Base-by-base conservation (phyloP, 2,113 vertebrate genomes). In the Corythaixoides concolor region DNA sequence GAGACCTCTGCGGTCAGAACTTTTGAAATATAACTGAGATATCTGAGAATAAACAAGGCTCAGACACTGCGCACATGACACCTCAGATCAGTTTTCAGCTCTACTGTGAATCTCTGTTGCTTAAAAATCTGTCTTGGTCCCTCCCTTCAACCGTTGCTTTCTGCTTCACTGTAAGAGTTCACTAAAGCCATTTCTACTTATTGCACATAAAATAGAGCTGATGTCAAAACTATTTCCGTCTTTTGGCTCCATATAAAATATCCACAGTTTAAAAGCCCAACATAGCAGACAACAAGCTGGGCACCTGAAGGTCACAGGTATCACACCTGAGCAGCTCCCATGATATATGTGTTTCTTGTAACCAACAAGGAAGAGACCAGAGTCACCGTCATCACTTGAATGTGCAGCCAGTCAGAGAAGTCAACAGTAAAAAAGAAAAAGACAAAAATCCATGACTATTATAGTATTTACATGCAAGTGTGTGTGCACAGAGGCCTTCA, bases 31-130 rank as follows among this genome's bases (percentile, higher is more conserved):
- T 13, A 56, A 43, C 21, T 24, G 33, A 45, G 4, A 15, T 17
- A 11, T 9, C 37, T 9, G 22, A 56, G 22, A 74, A 35, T 12
- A 80, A 76, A 69, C 35, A 47, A 47, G 9, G 41, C 14, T 68
- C 43, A 67, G 28, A 35, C 8, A 13, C 68, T 45, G 15, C 4
- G 49, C 21, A 58, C 35, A 30, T 0, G 0, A 52, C 35, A 35
- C 32, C 9, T 32, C 32, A 41, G 60, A 30, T 35, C n/a, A 43
- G 27, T 86, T 37, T 68, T 77, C 50, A 73, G 15, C 12, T 26
- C 35, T 69, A 5, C 27, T 15, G 2, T 9, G 22, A 56, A 43
- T 28, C 47, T 62, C 41, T 33, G 15, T 53, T 60, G 11, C 30
- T 90, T 85, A 39, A 90, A 87, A 86, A 52, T 64, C 35, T 64